Evolutionary conservation across 2,888 invertebrate genomes (phyloP).

Genomic region (Chrysina gloriosa): DNA sequence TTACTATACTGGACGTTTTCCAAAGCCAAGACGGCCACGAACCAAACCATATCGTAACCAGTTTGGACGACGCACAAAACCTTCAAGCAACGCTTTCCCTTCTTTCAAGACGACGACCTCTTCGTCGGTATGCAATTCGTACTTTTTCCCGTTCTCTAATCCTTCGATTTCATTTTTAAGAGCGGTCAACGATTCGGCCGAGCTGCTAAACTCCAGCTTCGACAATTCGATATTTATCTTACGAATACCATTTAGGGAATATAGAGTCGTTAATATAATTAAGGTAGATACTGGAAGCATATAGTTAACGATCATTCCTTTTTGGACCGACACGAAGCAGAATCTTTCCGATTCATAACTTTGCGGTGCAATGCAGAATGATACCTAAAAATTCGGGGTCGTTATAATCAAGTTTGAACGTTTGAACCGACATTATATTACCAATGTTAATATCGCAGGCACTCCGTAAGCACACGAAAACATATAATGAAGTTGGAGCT

Average conservation of each 20-base stretch:
- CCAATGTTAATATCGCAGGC: conserved; percentile 75
- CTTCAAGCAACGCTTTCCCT: conserved; percentile 71
- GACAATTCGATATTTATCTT: conserved; percentile 63
- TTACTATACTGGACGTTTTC: conserved; percentile 74
- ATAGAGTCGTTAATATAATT: conserved; percentile 73
- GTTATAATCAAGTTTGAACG: neutral
- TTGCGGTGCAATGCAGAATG: conserved; percentile 75
- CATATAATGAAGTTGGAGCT: conserved; percentile 71
- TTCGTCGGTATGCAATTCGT: conserved; percentile 51
- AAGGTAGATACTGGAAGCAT: conserved; percentile 78
- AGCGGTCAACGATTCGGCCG: conserved; percentile 61
- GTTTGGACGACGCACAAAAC: conserved; percentile 77
- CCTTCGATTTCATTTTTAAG: conserved; percentile 58
- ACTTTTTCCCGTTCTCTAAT: conserved; percentile 55
- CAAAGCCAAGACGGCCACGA: conserved; percentile 77
- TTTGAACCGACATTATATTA: conserved; percentile 60
- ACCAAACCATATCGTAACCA: conserved; percentile 79
- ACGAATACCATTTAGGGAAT: conserved; percentile 69
- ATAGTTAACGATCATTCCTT: conserved; percentile 81
- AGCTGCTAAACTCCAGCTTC: conserved; percentile 61
- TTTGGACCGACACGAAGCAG: conserved; percentile 82
- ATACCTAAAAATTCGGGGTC: conserved; percentile 66
- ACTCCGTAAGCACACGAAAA: conserved; percentile 73
- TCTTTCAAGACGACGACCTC: conserved; percentile 67
- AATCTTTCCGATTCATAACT: conserved; percentile 80